A percentile compares a stretch with the other conserved stretches of the same genome.
Conservation (phyloP, 2,888 invertebrate species). For the Suillia variegata region DNA sequence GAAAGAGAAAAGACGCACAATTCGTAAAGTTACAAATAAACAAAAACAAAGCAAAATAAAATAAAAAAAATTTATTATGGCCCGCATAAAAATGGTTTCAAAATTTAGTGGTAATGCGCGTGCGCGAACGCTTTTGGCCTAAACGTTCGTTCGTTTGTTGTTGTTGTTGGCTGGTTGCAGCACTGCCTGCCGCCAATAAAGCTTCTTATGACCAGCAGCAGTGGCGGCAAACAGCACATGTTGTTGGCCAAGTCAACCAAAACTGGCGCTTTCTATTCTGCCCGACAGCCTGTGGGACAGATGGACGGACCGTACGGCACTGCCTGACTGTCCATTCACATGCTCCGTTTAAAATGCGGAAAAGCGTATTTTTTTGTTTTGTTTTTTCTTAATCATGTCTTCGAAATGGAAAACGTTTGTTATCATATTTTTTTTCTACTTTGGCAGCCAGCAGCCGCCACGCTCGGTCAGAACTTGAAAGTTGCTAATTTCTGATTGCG, state of each 20-base stretch:
- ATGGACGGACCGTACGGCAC: too few species aligned
- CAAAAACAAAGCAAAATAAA: not conserved
- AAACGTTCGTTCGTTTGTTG: too few species aligned
- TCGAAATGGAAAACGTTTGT: constrained; percentile 3
- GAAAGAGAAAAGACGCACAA: too few species aligned
- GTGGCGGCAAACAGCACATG: not conserved
- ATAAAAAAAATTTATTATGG: not conserved
- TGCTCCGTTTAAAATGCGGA: not conserved
- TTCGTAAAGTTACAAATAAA: not conserved
- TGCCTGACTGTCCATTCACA: too few species aligned
- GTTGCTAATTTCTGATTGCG: not conserved
- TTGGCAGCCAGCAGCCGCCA: not conserved
- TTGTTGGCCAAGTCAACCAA: not conserved
- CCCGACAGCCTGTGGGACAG: too few species aligned
- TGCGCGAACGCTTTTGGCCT: not conserved
- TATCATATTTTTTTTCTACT: not conserved
- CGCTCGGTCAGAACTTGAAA: not conserved
- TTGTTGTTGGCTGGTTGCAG: not conserved
- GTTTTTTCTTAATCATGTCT: not conserved
- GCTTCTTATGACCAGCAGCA: not conserved
- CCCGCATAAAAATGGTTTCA: not conserved
- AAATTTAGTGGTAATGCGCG: not conserved
- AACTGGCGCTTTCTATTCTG: not conserved
- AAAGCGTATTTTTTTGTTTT: not conserved
- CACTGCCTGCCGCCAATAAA: not conserved